Conservation (phyloP, 2,888 invertebrate species). For the Acheta domesticus region DNA sequence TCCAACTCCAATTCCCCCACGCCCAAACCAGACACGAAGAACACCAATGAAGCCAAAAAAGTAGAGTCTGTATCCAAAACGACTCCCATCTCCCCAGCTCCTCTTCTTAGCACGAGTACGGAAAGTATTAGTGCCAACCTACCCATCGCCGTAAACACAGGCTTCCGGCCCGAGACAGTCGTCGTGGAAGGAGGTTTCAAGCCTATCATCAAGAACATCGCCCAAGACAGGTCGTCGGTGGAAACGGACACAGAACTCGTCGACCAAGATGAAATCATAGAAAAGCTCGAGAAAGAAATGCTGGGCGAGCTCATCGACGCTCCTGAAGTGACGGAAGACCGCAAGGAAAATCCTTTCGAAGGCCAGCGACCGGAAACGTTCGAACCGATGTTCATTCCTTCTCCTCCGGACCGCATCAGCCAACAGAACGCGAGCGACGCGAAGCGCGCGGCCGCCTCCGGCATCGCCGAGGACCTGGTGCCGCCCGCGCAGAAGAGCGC, state of each 20-base stretch:
- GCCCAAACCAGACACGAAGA: not conserved
- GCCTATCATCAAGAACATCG: conserved; percentile 62
- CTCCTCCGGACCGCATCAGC: conserved; percentile 61
- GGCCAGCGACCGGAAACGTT: conserved; percentile 58
- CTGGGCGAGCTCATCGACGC: conserved; percentile 43
- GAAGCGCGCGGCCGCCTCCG: conserved; percentile 27
- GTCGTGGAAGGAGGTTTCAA: conserved; percentile 82
- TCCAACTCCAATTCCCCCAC: not conserved
- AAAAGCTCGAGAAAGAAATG: conserved; percentile 50
- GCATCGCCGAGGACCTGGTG: not conserved
- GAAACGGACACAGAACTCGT: conserved; percentile 43
- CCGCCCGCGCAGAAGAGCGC: conserved; percentile 29
- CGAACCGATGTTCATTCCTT: conserved; percentile 78
- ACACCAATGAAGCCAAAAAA: not conserved
- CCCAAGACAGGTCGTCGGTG: conserved; percentile 50
- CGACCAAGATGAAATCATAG: conserved; percentile 44
- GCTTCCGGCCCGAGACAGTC: conserved; percentile 76
- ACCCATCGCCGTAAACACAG: conserved; percentile 53
- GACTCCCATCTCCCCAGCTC: not conserved
- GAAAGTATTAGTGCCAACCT: not conserved
- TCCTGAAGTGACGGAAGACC: conserved; percentile 42
- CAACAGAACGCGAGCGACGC: conserved; percentile 40
- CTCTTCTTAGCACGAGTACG: not conserved
- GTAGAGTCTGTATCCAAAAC: not conserved
- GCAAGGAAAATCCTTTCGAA: conserved; percentile 48